Base-by-base conservation (phyloP, 2,888 invertebrate genomes). In the Amblyjoppa proteus region DNA sequence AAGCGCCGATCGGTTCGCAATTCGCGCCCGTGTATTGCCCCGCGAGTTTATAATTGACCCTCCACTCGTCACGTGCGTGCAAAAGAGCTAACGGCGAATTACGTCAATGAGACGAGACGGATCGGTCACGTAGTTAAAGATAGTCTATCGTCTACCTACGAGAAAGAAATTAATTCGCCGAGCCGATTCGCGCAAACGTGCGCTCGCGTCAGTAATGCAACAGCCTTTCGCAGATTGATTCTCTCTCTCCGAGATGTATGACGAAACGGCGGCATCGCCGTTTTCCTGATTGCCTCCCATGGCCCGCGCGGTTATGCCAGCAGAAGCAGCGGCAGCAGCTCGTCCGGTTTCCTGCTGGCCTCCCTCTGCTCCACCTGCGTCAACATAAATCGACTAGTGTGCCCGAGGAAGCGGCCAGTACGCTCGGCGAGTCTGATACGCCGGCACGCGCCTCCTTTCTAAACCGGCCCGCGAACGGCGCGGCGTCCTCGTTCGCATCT, bases 371-470 rank as follows among this genome's bases (percentile, higher is more conserved):
- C 80, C 76, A 80, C 83, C 83, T 83, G 80, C 66, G 83, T 76
- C 61, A 58, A 69, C 80, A 86, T 83, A 85, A 85, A 85, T 85
- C 82, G 82, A 85, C 85, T 64, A 87, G 86, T 84, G 79, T 84
- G 81, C 84, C 88, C 85, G 87, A 88, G 83, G 84, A 88, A 81
- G 75, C 86, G 81, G 87, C 75, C 92, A 92, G 92, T 92, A 79
- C 82, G 88, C 88, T 88, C 87, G 74, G 86, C 85, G 90, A 87
- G 91, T 87, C 83, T 88, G 89, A 87, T 88, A 88, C 80, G 85
- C 77, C 84, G 88, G 76, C 83, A 86, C 70, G 78, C 81, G 86
- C 76, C 84, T 66, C 84, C 41, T 61, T 41, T 68, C n/a, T 11
- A 68, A 68, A n/a, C 2, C n/a, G 16, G 25, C 20, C 7, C 2